These are phyloP conservation scores for Brachystomella parvula DNA, from an alignment of 1,140 invertebrate species.

Conservation along the genomic window DNA sequence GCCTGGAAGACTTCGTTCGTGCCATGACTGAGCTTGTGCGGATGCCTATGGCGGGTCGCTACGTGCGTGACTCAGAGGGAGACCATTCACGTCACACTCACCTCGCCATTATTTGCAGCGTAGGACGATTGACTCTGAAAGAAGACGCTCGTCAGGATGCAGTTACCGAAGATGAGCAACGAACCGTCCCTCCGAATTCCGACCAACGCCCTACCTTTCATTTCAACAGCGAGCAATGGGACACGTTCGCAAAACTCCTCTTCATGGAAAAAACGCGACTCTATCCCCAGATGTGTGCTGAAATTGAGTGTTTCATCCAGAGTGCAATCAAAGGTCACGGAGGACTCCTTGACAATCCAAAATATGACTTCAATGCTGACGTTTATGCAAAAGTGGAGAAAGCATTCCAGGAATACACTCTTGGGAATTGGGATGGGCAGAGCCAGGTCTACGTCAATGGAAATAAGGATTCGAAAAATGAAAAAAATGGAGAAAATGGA, in stretches of 20 bases:
- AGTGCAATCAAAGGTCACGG: background rate
- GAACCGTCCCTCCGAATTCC: background rate
- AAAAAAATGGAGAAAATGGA: too few relatives aligned
- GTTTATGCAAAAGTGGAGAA: slow-evolving; percentile 1
- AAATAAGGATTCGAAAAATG: too few relatives aligned
- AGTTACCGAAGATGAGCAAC: background rate
- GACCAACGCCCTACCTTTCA: background rate
- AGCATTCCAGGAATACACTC: background rate
- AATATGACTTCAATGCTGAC: slow-evolving; percentile 8
- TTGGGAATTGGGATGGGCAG: background rate
- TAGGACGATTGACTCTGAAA: slow-evolving; percentile 1
- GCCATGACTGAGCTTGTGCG: background rate
- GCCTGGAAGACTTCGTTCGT: background rate
- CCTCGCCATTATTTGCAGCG: slow-evolving; percentile 1
- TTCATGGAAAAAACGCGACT: background rate
- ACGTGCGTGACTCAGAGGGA: background rate
- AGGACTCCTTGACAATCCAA: background rate
- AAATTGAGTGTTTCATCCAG: background rate
- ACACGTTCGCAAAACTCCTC: background rate
- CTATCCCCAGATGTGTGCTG: background rate
- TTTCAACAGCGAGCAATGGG: background rate
- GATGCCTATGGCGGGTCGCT: slow-evolving; percentile 8
- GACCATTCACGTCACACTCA: background rate
- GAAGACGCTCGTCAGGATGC: background rate
- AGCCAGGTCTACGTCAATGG: background rate